Base-by-base conservation (phyloP, 2,113 vertebrate species). In the Oreotragus oreotragus region DNA sequence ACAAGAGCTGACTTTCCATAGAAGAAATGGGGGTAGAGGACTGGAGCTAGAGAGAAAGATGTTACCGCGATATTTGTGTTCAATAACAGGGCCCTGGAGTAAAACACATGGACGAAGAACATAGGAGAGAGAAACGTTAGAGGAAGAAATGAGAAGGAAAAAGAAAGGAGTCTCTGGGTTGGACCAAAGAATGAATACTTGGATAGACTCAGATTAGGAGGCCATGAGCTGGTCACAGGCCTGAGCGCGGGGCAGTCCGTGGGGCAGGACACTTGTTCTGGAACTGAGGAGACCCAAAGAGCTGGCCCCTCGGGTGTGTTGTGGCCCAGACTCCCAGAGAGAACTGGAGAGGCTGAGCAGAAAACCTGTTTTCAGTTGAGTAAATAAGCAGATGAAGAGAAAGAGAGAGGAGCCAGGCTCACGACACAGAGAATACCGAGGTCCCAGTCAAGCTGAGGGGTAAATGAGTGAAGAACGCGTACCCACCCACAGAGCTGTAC, bases 391-490 rank as follows among this genome's bases (percentile, higher is more conserved):
- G 47, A 51, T 73, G 33, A 16, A 25, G 28, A 60, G 28, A 62
- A 25, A 86, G n/a, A 43, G 36, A 43, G 10, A 17, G 2, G 16
- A 77, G 30, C 7, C 88, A 87, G 45, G 30, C 51, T 62, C 30
- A 23, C 0, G 1, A 21, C 5, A 9, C 13, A 11, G 90, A 49
- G 7, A 47, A 25, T 12, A 33, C 53, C 4, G 3, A 21, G 6
- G 1, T 6, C 39, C n/a, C 11, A 1, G 77, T 3, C 9, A 39
- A 77, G 55, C 16, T 23, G 62, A 23, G 14, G 60, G 33, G 6
- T 3, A 49, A 49, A 39, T 45, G 47, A 30, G 19, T 7, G 6
- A 33, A 64, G 36, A 60, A 12, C 33, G 23, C 21, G 27, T 15
- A 21, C 12, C 49, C 27, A 3, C 36, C 9, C 13, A 2, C 1